Evolutionary conservation across 2,888 invertebrate genomes (phyloP).

Genomic region (Strigamia transsilvanica): DNA sequence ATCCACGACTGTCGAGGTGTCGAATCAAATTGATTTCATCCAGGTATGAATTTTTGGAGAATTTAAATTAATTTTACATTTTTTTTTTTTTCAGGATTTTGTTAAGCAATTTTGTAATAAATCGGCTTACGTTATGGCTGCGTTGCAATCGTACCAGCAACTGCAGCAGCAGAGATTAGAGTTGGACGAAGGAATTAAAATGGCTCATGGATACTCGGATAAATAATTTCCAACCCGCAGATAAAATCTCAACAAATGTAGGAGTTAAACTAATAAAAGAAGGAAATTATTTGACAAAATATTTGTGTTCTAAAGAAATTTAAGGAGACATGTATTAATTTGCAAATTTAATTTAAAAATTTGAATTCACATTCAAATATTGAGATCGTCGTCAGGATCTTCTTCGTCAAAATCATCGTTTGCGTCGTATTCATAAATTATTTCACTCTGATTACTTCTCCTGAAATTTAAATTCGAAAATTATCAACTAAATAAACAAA

Average conservation of each 20-base stretch:
- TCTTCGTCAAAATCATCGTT: constrained; percentile 60
- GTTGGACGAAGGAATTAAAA: constrained; percentile 72
- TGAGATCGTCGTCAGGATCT: constrained; percentile 60
- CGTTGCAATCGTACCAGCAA: constrained; percentile 77
- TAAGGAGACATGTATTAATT: neutral
- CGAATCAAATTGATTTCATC: neutral
- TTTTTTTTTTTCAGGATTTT: constrained; percentile 27
- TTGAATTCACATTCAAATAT: constrained; percentile 57
- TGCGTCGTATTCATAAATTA: constrained; percentile 58
- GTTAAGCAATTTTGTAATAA: neutral
- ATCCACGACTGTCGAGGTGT: neutral
- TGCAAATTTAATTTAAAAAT: neutral
- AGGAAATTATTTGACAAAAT: neutral
- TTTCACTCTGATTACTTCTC: constrained; percentile 14
- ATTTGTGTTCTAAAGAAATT: neutral
- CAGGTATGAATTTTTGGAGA: neutral
- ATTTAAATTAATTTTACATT: neutral
- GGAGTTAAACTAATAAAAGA: neutral
- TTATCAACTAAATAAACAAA: neutral
- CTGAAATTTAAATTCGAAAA: neutral
- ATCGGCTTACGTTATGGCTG: constrained; percentile 69
- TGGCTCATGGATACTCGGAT: constrained; percentile 69
- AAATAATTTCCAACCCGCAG: neutral
- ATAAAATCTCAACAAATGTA: neutral
- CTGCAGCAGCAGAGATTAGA: constrained; percentile 71